Conservation (phyloP, 2,888 invertebrate genomes). For the Maniola hyperantus region DNA sequence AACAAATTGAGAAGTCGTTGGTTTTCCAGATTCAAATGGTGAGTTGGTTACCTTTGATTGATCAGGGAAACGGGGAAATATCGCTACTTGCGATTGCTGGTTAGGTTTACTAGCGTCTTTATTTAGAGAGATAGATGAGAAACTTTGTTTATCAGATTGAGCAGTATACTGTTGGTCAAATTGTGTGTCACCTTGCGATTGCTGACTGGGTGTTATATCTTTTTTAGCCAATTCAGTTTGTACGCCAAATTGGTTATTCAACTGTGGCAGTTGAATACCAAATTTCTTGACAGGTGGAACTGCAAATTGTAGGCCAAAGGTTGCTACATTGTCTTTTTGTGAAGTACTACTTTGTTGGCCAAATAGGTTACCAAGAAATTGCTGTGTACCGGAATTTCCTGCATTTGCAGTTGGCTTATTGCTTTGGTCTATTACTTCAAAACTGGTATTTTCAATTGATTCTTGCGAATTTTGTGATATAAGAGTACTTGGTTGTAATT, state of each 20-base stretch:
- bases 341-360: not conserved
- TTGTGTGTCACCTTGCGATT: not conserved
- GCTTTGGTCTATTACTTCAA: not conserved
- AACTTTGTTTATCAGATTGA: constrained; percentile 1
- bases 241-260: not conserved
- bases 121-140: not conserved
- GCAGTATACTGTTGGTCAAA: not conserved
- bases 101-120: not conserved
- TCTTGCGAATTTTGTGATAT: not conserved
- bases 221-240: not conserved
- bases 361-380: not conserved
- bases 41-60: not conserved
- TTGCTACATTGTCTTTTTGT: not conserved
- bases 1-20: not conserved
- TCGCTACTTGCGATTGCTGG: not conserved
- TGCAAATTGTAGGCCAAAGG: not conserved
- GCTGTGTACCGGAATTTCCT: not conserved
- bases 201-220: not conserved
- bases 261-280: not conserved
- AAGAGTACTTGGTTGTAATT: not conserved
- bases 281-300: not conserved
- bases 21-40: not conserved
- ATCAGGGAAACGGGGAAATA: not conserved
- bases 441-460: not conserved
- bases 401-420: constrained; percentile 8